phyloP scores from a whole-genome alignment of 1,140 invertebrate genomes.

The Maconellicoccus hirsutus region DNA sequence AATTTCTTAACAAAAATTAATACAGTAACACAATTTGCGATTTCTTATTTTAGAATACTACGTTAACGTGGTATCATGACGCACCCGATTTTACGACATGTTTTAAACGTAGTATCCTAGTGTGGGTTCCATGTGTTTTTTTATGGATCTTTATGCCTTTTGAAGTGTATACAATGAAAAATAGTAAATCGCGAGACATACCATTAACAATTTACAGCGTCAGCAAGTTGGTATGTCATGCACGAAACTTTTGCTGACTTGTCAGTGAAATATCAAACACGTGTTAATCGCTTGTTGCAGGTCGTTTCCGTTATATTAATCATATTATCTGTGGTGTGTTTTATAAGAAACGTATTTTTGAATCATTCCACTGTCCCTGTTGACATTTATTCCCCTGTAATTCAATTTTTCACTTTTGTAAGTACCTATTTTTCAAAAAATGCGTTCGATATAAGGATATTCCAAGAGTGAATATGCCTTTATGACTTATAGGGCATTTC shows the following conservation, averaged over 20 bases:
- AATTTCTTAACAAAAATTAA: too few species aligned
- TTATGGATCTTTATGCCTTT: slow-evolving; percentile 64
- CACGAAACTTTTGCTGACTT: too few species aligned
- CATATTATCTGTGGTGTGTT: neutral
- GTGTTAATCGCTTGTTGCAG: neutral
- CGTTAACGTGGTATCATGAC: slow-evolving; percentile 63
- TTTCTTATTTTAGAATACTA: slow-evolving; percentile 45
- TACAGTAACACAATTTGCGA: too few species aligned
- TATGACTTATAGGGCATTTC: too few species aligned
- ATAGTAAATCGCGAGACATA: slow-evolving; percentile 63
- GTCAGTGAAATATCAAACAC: too few species aligned
- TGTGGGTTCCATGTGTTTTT: slow-evolving; percentile 77
- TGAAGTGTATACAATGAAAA: slow-evolving; percentile 62
- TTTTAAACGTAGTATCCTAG: slow-evolving; percentile 74
- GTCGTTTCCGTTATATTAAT: neutral
- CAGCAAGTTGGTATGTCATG: slow-evolving; percentile 54
- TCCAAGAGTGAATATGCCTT: too few species aligned
- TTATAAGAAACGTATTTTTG: neutral
- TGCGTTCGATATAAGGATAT: too few species aligned
- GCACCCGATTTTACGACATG: slow-evolving; percentile 74
- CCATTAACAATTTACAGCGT: slow-evolving; percentile 70
- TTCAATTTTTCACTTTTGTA: slow-evolving; percentile 67
- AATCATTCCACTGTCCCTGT: slow-evolving; percentile 43
- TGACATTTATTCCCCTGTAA: slow-evolving; percentile 57
- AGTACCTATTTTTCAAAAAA: too few species aligned